Percentiles rank a stretch among this genome's conserved stretches.
phyloP scores from a whole-genome alignment of 2,888 invertebrate species.

The Caenorhabditis japonica region DNA sequence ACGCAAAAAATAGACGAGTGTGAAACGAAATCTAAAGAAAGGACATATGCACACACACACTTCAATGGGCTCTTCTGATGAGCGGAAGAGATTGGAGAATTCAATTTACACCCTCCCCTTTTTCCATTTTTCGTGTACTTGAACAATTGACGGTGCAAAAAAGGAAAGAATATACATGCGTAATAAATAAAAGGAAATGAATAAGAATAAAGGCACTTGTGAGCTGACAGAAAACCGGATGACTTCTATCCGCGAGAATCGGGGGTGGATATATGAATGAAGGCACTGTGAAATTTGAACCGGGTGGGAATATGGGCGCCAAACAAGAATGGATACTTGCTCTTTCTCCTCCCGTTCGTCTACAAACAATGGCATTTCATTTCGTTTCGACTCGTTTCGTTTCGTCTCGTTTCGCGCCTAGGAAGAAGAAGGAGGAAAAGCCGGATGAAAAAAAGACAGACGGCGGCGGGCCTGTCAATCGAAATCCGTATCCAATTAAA shows the following conservation, averaged over 20 bases:
- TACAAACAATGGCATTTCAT: slow-evolving; percentile 51
- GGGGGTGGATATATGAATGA: no score
- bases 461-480: slow-evolving; percentile 32
- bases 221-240: slow-evolving; percentile 13
- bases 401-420: no score
- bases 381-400: no score
- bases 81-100: slow-evolving; percentile 49
- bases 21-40: slow-evolving; percentile 10
- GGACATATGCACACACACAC: slow-evolving; percentile 43
- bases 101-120: slow-evolving; percentile 37
- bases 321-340: slow-evolving; percentile 37
- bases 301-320: slow-evolving; percentile 31
- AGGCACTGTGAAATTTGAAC: slow-evolving; percentile 41
- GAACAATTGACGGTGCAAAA: slow-evolving; percentile 14
- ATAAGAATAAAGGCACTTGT: slow-evolving; percentile 17
- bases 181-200: no score
- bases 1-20: slow-evolving; percentile 21
- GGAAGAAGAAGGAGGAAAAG: no score
- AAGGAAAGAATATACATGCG: not conserved
- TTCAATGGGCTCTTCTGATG: slow-evolving; percentile 48
- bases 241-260: slow-evolving; percentile 1
- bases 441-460: slow-evolving; percentile 21
- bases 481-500: slow-evolving; percentile 54
- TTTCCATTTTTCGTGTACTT: slow-evolving; percentile 41
- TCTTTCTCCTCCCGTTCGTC: slow-evolving; percentile 22